Percentiles rank a stretch among this genome's conserved stretches.
phyloP scores from a whole-genome alignment of 2,797 vertebrate genomes.

The Sebastes itinus region DNA sequence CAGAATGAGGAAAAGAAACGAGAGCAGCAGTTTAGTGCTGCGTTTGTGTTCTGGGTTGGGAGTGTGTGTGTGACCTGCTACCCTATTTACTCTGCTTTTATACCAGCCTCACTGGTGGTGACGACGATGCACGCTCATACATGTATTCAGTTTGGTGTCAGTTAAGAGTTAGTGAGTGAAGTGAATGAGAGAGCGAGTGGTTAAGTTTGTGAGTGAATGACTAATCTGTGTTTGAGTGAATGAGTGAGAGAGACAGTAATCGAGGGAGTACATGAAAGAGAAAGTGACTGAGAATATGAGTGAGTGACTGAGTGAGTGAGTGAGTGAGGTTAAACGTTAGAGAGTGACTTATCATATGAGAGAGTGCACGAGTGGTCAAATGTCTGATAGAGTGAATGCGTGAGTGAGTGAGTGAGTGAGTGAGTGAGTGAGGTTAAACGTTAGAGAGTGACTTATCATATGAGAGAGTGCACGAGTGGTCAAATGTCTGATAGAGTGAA shows the following conservation, averaged over 20 bases:
- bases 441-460: not conserved
- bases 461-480: not conserved
- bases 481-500: not conserved
- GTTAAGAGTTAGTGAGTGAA: not conserved
- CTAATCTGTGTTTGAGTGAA: not conserved
- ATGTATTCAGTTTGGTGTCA: conserved; percentile 32
- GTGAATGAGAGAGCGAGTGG: not conserved
- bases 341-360: not conserved
- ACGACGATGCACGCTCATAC: not conserved
- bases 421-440: not conserved
- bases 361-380: not conserved
- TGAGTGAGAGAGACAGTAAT: not conserved
- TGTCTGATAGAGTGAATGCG: not conserved
- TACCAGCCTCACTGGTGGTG: not conserved
- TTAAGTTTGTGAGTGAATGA: not conserved
- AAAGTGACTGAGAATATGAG: too few relatives aligned
- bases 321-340: not conserved
- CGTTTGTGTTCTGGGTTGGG: conserved; percentile 53
- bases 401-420: not conserved
- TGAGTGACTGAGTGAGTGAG: too few relatives aligned
- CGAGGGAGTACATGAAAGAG: not conserved
- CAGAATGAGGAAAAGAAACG: not conserved
- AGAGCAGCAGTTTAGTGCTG: conserved; percentile 31
- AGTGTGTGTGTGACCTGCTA: conserved; percentile 62
- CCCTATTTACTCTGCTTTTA: conserved; percentile 63